Evolutionary conservation across 2,797 vertebrate genomes (phyloP).

Genomic region (Tragelaphus eurycerus): DNA sequence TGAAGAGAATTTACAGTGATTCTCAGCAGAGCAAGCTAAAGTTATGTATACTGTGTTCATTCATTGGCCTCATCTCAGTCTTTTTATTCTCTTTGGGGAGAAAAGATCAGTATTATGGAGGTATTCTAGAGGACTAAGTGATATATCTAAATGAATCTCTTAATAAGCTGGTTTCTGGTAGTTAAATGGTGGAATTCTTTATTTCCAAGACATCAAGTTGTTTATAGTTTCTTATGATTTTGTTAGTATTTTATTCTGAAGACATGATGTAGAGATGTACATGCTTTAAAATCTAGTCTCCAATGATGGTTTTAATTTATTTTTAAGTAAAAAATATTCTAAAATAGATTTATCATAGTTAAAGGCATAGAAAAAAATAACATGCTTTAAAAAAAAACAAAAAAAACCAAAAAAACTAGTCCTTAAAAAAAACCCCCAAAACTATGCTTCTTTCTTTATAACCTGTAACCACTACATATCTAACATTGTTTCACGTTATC

Average conservation of each 20-base stretch:
- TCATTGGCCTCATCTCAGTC: not conserved
- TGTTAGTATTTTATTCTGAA: conserved; percentile 31
- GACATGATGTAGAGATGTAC: not conserved
- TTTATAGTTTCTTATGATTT: conserved; percentile 20
- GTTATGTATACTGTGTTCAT: not conserved
- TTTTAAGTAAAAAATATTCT: conserved; percentile 3
- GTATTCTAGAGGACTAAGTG: not conserved
- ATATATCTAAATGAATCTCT: not conserved
- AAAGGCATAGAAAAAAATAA: not conserved
- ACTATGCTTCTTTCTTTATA: not conserved
- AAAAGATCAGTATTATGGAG: not conserved
- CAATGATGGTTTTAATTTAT: not conserved
- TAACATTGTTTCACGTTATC: not conserved
- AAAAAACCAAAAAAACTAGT: not conserved
- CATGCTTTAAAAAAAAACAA: not conserved
- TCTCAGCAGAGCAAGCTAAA: not conserved
- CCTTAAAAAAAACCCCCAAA: too few relatives aligned
- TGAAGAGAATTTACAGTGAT: conserved; percentile 8
- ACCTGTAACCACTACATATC: not conserved
- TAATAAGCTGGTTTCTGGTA: not conserved
- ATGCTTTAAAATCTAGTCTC: conserved; percentile 19
- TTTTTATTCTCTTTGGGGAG: not conserved
- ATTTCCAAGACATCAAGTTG: not conserved
- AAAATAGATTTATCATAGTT: not conserved
- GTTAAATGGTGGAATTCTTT: conserved; percentile 17